These are phyloP conservation scores for Nymphicus hollandicus DNA, from an alignment of 2,113 vertebrate species.

Conservation along the genomic window DNA sequence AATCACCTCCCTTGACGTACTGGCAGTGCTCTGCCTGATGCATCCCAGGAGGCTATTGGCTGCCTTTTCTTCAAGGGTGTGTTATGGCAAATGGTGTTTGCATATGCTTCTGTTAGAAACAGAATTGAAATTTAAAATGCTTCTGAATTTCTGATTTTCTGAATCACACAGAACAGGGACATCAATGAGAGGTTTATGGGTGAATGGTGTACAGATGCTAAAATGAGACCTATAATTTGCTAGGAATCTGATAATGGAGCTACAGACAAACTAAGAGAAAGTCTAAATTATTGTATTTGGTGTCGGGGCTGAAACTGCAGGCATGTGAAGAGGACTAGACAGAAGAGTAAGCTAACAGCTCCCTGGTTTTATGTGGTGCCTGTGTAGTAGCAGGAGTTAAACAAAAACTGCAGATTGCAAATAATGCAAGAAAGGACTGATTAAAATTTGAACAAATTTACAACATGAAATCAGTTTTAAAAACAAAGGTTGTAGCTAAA, in stretches of 20 bases:
- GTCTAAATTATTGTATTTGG: neutral
- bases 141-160: neutral
- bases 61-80: neutral
- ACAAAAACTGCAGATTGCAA: neutral
- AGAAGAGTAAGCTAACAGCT: neutral
- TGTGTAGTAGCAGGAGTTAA: neutral
- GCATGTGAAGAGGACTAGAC: neutral
- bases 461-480: neutral
- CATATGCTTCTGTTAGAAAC: neutral
- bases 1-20: neutral
- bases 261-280: neutral
- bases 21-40: neutral
- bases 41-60: neutral
- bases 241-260: neutral
- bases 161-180: neutral
- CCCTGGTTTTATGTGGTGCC: neutral
- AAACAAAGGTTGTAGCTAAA: neutral
- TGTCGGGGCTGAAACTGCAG: neutral
- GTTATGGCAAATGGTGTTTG: neutral
- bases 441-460: neutral
- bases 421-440: neutral
- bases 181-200: neutral
- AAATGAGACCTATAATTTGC: neutral
- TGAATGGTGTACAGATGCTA: neutral
- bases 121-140: neutral